Evolutionary conservation across 2,113 vertebrate genomes (phyloP).

Genomic region (Microcebus ravelobensis): DNA sequence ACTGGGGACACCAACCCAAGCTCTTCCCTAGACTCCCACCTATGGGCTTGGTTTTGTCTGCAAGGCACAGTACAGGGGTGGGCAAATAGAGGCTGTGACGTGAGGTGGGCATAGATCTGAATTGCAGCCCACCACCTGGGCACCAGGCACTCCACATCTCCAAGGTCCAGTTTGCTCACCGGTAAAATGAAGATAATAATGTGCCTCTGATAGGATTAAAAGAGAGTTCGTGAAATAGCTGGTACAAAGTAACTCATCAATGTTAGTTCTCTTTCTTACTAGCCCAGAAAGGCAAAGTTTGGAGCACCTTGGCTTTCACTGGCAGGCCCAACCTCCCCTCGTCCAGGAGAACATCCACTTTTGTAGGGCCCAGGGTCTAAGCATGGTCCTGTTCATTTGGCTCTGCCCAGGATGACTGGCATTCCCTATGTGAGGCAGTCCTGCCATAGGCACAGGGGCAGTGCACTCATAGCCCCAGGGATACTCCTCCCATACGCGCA

Average conservation of each 20-base stretch:
- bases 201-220: background rate
- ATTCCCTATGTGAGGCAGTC: background rate
- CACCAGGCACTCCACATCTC: background rate
- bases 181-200: background rate
- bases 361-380: background rate
- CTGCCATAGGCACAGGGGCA: too few species aligned
- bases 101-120: background rate
- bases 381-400: background rate
- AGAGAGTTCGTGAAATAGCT: background rate
- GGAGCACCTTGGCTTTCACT: background rate
- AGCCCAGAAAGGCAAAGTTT: background rate
- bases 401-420: background rate
- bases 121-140: background rate
- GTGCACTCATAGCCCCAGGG: too few species aligned
- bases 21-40: background rate
- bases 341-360: background rate
- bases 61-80: background rate
- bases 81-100: background rate
- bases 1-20: background rate
- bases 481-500: too few species aligned
- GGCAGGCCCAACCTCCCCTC: background rate
- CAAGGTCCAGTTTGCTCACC: background rate
- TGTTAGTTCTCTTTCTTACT: background rate
- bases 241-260: background rate
- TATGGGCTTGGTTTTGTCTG: background rate